Base-by-base conservation (phyloP, 2,888 invertebrate genomes). In the Drosophila cyrtoloma region DNA sequence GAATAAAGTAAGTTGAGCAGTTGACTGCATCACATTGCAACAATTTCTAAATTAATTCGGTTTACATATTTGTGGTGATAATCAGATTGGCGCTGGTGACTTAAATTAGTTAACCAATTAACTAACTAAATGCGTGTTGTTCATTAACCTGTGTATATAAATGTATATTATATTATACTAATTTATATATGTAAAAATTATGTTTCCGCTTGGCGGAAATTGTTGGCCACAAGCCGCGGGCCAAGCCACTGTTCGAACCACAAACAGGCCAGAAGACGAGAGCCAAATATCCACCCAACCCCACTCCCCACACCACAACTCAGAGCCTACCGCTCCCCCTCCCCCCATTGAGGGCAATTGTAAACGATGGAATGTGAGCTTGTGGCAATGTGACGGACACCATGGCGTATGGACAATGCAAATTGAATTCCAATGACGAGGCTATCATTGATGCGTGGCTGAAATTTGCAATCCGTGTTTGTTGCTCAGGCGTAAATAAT, bases 381-480 rank as follows among this genome's bases (percentile, higher is more conserved):
- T 73, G 78, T 59, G 79, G 79, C 57, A 50, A 51, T 67, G 63
- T 52, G 67, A 59, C 69, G 67, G 75, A 72, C 69, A 59, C 22
- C 58, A 64, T 32, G 72, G 84, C 65, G 59, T 70, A 75, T 75
- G 82, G 75, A 78, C 86, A 88, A 88, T 86, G 76, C 90, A 90
- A 86, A 90, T 90, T 88, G 86, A 86, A 86, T 90, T 88, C 72
- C 86, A 88, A 86, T 86, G 86, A 88, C 90, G 89, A 35, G 82
- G 90, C 75, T 90, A 83, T 86, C 89, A 86, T 71, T 86, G 89
- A 88, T 90, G 89, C 90, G 90, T 90, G 86, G 74, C 78, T 77
- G 84, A 88, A 86, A 90, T 90, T 83, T 90, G 72, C 86, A 80
- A 86, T 86, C 83, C 86, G 84, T 86, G 89, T 86, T 88, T 80